Conservation (phyloP, 1,140 invertebrate genomes). For the Trachymyrmex cornetzi region DNA sequence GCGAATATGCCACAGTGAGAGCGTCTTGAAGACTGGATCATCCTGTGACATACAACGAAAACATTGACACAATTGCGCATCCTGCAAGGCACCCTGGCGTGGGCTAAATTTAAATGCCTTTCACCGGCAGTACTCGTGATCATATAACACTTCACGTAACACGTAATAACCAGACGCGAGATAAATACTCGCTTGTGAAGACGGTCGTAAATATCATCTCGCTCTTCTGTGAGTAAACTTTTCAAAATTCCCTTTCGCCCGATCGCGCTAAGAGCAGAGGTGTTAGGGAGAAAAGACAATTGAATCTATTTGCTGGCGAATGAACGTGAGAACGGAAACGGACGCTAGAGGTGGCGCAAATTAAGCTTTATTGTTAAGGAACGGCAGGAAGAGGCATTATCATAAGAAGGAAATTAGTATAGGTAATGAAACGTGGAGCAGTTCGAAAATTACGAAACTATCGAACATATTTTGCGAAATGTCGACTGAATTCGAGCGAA, state of each 20-base stretch:
- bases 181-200: conserved; percentile 25
- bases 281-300: conserved; percentile 53
- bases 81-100: not conserved
- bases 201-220: conserved; percentile 4
- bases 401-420: conserved; percentile 64
- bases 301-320: conserved; percentile 50
- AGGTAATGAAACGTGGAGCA: conserved; percentile 58
- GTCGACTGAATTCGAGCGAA: conserved; percentile 47
- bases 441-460: conserved; percentile 63
- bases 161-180: conserved; percentile 43
- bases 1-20: not conserved
- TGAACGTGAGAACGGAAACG: conserved; percentile 66
- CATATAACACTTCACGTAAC: conserved; percentile 55
- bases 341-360: conserved; percentile 51
- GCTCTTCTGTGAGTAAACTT: not conserved
- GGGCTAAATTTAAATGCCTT: conserved; percentile 64
- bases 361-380: conserved; percentile 69
- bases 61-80: conserved; percentile 51
- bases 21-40: conserved; percentile 17
- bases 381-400: conserved; percentile 65
- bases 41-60: conserved; percentile 12
- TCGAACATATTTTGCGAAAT: conserved; percentile 52
- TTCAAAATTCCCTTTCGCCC: not conserved
- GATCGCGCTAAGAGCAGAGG: not conserved
- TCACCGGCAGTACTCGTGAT: conserved; percentile 43